Base-by-base conservation (phyloP, 2,797 vertebrate species). In the Myotis daubentonii region DNA sequence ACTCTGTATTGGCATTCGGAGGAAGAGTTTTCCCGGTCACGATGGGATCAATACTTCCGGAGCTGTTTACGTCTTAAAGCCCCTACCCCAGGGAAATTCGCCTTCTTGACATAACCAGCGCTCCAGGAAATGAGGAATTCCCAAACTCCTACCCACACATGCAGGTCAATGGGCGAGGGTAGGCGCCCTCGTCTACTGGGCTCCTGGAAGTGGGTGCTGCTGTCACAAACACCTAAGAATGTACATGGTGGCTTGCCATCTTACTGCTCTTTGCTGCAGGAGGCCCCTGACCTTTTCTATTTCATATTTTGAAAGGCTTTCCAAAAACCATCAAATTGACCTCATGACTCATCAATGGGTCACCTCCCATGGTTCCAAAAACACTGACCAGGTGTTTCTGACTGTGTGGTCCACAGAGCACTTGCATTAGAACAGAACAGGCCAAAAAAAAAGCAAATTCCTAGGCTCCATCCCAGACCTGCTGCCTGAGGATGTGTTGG, bases 261-360 rank as follows among this genome's bases (percentile, higher is more conserved):
- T 87, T 20, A 80, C 25, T 89, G 20, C 41, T 44, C 36, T 70
- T 65, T 28, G 65, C 8, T 65, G 68, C 10, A 12, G 3, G 51
- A 36, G 11, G 36, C 17, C 62, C 25, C 85, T 57, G 41, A 70
- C 47, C 53, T 11, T 49, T 81, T 91, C 10, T 49, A 23, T 71
- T 60, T 76, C 79, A 88, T 41, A 78, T 91, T 91, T 91, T 79
- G 28, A n/a, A 60, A 23, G 51, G 10, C 23, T 85, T 82, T 81
- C 70, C 87, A 65, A 85, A 85, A 60, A 70, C 72, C 71, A 74
- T n/a, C 44, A 60, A 86, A 36, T 28, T 78, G 51, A 94, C 60
- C 30, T 44, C 79, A 62, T 65, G 78, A 88, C 51, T 93, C 12
- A 8, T 51, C 49, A 47, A 36, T 19, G 41, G 36, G 62, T 72